These are phyloP conservation scores for Centrocercus urophasianus DNA, from an alignment of 2,113 vertebrate genomes.

Conservation along the genomic window DNA sequence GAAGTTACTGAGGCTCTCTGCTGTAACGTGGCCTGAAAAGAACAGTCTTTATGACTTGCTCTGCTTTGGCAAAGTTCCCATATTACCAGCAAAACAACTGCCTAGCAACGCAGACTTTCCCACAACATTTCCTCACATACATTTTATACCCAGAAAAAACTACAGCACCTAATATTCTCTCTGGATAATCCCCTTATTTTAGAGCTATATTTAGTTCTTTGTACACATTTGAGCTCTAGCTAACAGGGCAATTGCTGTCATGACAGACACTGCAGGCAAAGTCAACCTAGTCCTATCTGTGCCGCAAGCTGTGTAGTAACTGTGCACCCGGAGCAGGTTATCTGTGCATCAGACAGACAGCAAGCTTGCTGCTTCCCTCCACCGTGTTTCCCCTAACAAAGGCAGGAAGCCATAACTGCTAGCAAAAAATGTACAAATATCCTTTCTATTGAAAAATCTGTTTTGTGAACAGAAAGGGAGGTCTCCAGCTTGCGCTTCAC, in stretches of 20 bases:
- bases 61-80: slow-evolving; percentile 48
- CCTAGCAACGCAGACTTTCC: slow-evolving; percentile 72
- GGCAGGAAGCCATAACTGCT: slow-evolving; percentile 67
- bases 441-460: slow-evolving; percentile 13
- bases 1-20: neutral
- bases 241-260: neutral
- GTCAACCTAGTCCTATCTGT: neutral
- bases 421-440: slow-evolving; percentile 32
- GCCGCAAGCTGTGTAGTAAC: neutral
- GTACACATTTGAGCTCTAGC: neutral
- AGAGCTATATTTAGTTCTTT: neutral
- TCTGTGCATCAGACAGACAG: slow-evolving; percentile 6
- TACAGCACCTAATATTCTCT: slow-evolving; percentile 22
- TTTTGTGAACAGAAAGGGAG: neutral
- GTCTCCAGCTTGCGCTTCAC: neutral
- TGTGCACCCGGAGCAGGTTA: neutral
- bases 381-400: slow-evolving; percentile 77
- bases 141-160: neutral
- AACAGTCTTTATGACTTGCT: slow-evolving; percentile 18
- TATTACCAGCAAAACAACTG: slow-evolving; percentile 72
- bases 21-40: neutral
- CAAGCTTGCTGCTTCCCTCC: slow-evolving; percentile 48
- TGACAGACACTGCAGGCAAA: neutral
- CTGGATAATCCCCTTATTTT: neutral
- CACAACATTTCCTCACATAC: slow-evolving; percentile 70